A percentile compares a stretch with the other conserved stretches of the same genome.
These are phyloP conservation scores for Spodoptera frugiperda DNA, from an alignment of 1,140 invertebrate genomes.

Conservation along the genomic window DNA sequence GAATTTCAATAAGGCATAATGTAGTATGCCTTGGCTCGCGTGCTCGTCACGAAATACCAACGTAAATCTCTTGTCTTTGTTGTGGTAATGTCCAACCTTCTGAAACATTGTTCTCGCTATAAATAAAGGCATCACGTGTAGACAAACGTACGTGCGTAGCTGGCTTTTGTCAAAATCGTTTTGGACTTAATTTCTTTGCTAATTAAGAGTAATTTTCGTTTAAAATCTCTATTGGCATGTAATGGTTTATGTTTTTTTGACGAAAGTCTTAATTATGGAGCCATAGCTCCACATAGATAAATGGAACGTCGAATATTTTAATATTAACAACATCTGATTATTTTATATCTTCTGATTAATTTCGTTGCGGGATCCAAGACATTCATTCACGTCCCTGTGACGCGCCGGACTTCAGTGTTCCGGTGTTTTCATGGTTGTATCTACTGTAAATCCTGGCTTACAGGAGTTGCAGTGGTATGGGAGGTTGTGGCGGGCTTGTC, in stretches of 20 bases:
- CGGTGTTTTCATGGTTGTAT: too few relatives aligned
- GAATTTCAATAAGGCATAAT: neutral
- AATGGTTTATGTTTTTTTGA: too few relatives aligned
- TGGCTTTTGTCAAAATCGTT: neutral
- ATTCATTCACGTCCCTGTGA: too few relatives aligned
- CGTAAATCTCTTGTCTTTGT: neutral
- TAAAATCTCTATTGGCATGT: neutral
- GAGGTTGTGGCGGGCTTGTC: too few relatives aligned
- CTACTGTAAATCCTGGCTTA: too few relatives aligned
- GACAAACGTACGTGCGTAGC: too few relatives aligned
- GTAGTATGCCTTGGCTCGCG: neutral
- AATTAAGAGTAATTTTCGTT: neutral
- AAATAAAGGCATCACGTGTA: conserved; percentile 6
- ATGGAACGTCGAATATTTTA: neutral
- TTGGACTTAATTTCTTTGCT: neutral
- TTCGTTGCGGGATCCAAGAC: too few relatives aligned
- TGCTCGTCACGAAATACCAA: neutral
- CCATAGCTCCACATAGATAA: neutral
- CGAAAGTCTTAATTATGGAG: too few relatives aligned
- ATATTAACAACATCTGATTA: too few relatives aligned
- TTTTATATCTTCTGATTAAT: too few relatives aligned
- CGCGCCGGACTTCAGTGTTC: too few relatives aligned
- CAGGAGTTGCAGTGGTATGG: too few relatives aligned
- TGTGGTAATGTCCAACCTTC: conserved; percentile 26
- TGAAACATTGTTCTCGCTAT: neutral